Evolutionary conservation across 1,140 invertebrate genomes (phyloP), one percentile per base, ranked within the genome.

Genomic region (Bombus vancouverensis): DNA sequence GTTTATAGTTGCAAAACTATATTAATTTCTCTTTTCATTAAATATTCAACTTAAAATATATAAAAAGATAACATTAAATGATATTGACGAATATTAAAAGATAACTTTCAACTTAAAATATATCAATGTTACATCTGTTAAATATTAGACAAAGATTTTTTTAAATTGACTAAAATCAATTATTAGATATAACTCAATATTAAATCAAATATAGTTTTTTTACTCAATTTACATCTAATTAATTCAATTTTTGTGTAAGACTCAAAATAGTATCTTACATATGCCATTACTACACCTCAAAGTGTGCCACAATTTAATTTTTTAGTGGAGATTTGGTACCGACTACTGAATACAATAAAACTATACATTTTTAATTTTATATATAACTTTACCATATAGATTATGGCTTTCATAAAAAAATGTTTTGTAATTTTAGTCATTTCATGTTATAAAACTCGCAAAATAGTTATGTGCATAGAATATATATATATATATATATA

Each of bases 281-380:
- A n/a, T 71, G 34, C 9, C 47, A 84, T 47, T 59, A 12, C 5
- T 80, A 80, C 39, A 78, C 37, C 25, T 44, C 28, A 62, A 72
- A 78, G 6, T 62, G 83, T 84, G 76, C 83, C 76, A 84, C 83
- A 70, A 37, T 80, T 37, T 80, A 47, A 80, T 78, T 84, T 34
- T 47, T 6, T n/a, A 70, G n/a, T 79, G 39, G 59, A 13, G 8
- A 22, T 57, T 47, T 32, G 37, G 39, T 72, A 44, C 22, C 47
- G n/a, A n/a, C n/a, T 59, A 71, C 39, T 32, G 32, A 71, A n/a
- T 62, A 47, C 32, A 59, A 47, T 62, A 72, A 37, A 72, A 80
- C 13, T 65, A 83, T 37, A 62, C 59, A 70, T 71, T 28, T 84
- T 72, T 72, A 79, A 62, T 72, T 47, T 79, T 84, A 12, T 79